Evolutionary conservation across 2,888 invertebrate genomes (phyloP).

Genomic region (Catocala sponsa): DNA sequence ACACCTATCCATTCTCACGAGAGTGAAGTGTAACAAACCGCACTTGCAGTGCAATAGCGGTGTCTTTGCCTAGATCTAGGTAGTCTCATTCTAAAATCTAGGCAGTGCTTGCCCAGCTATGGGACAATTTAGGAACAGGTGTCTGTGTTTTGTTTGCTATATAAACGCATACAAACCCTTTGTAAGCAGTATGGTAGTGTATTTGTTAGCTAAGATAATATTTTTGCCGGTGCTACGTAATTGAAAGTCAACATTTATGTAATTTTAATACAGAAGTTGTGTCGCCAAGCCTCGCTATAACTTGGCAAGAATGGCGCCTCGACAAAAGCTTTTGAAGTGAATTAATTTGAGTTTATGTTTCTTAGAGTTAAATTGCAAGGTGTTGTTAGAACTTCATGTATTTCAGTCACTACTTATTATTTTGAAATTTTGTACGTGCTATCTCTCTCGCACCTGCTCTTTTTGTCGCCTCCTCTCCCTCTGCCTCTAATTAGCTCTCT

Average conservation of each 20-base stretch:
- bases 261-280: conserved; percentile 46
- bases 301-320: conserved; percentile 25
- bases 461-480: too few species aligned
- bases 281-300: conserved; percentile 26
- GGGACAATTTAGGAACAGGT: too few species aligned
- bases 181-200: background rate
- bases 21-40: too few species aligned
- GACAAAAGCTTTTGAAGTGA: conserved; percentile 38
- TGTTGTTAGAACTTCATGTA: conserved; percentile 14
- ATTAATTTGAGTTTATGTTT: conserved; percentile 48
- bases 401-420: conserved; percentile 16
- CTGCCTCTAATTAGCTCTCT: too few species aligned
- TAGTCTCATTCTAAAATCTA: too few species aligned
- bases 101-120: too few species aligned
- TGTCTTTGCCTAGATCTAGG: too few species aligned
- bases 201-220: conserved; percentile 10
- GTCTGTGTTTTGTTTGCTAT: background rate
- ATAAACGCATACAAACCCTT: background rate
- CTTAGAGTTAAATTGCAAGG: conserved; percentile 33
- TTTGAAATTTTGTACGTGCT: background rate
- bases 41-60: too few species aligned
- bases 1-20: too few species aligned
- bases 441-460: too few species aligned
- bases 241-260: conserved; percentile 45
- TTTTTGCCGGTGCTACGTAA: conserved; percentile 11